These are phyloP conservation scores for Saturnia pavonia DNA, from an alignment of 2,888 invertebrate genomes.

Conservation along the genomic window DNA sequence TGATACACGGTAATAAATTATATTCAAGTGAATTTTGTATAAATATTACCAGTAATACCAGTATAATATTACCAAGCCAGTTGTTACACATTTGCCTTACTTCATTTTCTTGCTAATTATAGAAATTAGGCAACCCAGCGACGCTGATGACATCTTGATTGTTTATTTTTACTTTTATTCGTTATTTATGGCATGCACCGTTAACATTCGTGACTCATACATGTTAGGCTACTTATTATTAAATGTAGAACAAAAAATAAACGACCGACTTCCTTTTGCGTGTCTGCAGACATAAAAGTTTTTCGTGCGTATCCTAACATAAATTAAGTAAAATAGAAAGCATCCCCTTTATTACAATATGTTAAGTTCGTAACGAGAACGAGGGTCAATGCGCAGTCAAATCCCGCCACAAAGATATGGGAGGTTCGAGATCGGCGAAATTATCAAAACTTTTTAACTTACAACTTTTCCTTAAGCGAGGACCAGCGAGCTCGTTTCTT, in stretches of 20 bases:
- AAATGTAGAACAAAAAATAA: constrained; percentile 65
- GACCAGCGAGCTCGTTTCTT: constrained; percentile 58
- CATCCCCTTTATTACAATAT: constrained; percentile 79
- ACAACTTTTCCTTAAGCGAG: constrained; percentile 73
- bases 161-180: constrained; percentile 30
- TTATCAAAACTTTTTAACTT: constrained; percentile 80
- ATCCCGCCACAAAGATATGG: constrained; percentile 67
- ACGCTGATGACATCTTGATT: constrained; percentile 30
- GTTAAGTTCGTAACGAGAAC: constrained; percentile 75
- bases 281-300: constrained; percentile 76
- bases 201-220: constrained; percentile 59
- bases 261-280: constrained; percentile 76
- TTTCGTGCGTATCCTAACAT: constrained; percentile 78
- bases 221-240: constrained; percentile 64
- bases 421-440: constrained; percentile 64
- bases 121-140: constrained; percentile 37
- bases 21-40: not conserved
- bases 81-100: not conserved
- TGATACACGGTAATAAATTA: not conserved
- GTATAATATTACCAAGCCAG: too few species aligned
- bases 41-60: not conserved
- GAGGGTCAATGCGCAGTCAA: constrained; percentile 73
- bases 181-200: constrained; percentile 60
- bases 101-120: constrained; percentile 26
- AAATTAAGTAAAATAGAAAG: constrained; percentile 79